Percentiles rank a stretch among this genome's conserved stretches.
phyloP scores from a whole-genome alignment of 1,140 invertebrate genomes.

The Maniola jurtina region DNA sequence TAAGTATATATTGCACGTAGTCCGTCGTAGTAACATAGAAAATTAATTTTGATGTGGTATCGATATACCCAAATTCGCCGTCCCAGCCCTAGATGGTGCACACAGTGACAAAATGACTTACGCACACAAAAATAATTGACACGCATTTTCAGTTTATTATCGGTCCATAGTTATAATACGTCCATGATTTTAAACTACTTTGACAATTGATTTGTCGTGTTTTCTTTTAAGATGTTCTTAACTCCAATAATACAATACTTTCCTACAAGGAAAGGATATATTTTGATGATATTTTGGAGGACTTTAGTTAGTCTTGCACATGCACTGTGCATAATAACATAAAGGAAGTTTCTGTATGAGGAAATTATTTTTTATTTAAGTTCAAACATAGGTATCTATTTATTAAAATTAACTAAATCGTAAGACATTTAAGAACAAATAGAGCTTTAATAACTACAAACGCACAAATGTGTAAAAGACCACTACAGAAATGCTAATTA shows the following conservation, averaged over 20 bases:
- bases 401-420: neutral
- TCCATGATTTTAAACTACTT: too few relatives aligned
- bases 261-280: constrained; percentile 19
- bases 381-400: too few relatives aligned
- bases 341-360: neutral
- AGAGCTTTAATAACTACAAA: neutral
- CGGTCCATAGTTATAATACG: too few relatives aligned
- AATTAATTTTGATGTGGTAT: too few relatives aligned
- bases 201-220: too few relatives aligned
- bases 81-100: too few relatives aligned
- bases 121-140: too few relatives aligned
- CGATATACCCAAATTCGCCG: too few relatives aligned
- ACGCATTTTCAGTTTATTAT: too few relatives aligned
- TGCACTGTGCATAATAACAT: constrained; percentile 18
- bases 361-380: neutral
- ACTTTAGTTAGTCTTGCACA: constrained; percentile 2
- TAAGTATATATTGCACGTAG: too few relatives aligned
- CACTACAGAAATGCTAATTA: neutral
- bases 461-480: neutral
- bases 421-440: neutral
- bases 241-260: neutral
- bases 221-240: neutral
- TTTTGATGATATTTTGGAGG: constrained; percentile 18
- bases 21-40: too few relatives aligned
- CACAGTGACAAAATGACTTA: too few relatives aligned